Evolutionary conservation across 2,113 vertebrate species (phyloP), one percentile per base, ranked within the genome.

Genomic region (Perognathus longimembris): DNA sequence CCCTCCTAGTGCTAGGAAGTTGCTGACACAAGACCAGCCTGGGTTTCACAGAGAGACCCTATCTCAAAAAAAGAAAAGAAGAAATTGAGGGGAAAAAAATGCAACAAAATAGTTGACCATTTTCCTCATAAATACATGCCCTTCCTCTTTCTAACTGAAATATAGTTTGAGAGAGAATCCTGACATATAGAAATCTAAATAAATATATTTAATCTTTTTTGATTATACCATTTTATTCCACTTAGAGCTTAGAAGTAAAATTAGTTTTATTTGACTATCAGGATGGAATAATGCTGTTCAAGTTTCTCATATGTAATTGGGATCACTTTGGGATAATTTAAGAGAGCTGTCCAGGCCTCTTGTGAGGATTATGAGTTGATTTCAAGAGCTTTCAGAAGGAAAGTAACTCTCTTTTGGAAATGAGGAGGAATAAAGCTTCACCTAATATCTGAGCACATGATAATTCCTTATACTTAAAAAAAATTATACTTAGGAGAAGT

Each of bases 351-450:
- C 88, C 63, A 88, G 38, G 76, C 79, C 30, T 79, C 71, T 30
- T 76, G 4, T 67, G 63, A 76, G 83, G 28, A 77, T 64, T 40
- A 34, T 77, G 81, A 66, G 36, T 89, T 38, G 73, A 54, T 86
- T 93, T 86, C 2, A 3, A 91, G 67, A 86, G 74, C 91, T 21
- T 83, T 92, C 30, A 70, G 36, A 90, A 88, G 67, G 2, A 92
- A 85, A 61, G 12, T 59, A 14, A 42, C 21, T 93, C 12, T 40
- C 93, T 86, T 84, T 86, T 74, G 42, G 38, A 74, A 26, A 76
- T 64, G 90, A 82, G 5, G 9, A 34, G 45, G 67, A 92, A 85
- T 79, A 96, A 90, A 94, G 95, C 89, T 92, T 92, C 78, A 36
- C 22, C 34, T 42, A 22, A 79, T 91, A 77, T 20, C 40, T 70